Percentiles rank a stretch among this genome's conserved stretches.
phyloP scores from a whole-genome alignment of 2,888 invertebrate genomes.

The Sphinx pinastri region DNA sequence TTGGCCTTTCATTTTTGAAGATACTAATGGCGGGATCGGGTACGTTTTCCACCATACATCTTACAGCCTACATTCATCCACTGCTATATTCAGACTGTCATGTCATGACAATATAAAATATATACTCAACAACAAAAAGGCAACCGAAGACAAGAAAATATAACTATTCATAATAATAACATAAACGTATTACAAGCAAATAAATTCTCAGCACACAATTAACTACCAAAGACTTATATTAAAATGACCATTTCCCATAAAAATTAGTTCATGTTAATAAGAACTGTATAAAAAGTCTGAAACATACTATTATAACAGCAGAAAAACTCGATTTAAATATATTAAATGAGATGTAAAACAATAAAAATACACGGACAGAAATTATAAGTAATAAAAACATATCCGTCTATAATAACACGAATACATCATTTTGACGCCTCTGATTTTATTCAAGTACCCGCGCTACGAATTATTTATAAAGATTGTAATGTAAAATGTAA shows the following conservation, averaged over 20 bases:
- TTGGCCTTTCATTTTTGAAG: too few species aligned
- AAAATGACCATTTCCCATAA: slow-evolving; percentile 1
- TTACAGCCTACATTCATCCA: too few species aligned
- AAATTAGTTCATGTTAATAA: background rate
- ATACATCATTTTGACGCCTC: slow-evolving; percentile 22
- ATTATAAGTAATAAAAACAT: slow-evolving; percentile 24
- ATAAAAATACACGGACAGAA: slow-evolving; percentile 15
- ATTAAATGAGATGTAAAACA: slow-evolving; percentile 16
- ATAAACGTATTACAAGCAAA: background rate
- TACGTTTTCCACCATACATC: too few species aligned
- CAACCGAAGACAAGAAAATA: too few species aligned
- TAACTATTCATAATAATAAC: too few species aligned
- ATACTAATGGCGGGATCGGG: too few species aligned
- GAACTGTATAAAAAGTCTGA: background rate
- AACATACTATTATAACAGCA: background rate
- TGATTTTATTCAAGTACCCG: slow-evolving; percentile 21
- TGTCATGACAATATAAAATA: too few species aligned
- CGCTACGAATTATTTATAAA: slow-evolving; percentile 23
- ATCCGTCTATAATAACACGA: slow-evolving; percentile 18
- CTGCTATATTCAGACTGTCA: too few species aligned
- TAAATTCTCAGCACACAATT: background rate
- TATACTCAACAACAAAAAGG: too few species aligned
- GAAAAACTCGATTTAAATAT: slow-evolving; percentile 13
- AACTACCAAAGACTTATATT: background rate
- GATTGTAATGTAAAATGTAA: slow-evolving; percentile 24